phyloP scores from a whole-genome alignment of 2,113 vertebrate species.

The Pedionomus torquatus region DNA sequence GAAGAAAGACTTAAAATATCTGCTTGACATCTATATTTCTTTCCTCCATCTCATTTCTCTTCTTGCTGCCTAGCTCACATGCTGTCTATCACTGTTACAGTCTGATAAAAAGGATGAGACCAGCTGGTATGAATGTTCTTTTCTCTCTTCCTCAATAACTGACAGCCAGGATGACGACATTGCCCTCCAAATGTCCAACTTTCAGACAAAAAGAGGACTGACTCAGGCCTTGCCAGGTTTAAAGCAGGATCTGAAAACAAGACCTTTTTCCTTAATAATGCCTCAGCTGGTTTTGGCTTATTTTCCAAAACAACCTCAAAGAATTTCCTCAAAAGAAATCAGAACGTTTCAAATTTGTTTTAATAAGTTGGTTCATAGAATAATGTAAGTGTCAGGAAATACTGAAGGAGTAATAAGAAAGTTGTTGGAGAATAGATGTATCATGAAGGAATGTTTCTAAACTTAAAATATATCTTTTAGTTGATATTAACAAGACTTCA shows the following conservation, averaged over 20 bases:
- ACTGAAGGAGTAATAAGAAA: not conserved
- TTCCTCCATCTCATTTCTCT: not conserved
- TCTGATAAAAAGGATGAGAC: conserved; percentile 3
- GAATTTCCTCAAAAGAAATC: not conserved
- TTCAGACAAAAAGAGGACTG: not conserved
- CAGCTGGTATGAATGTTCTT: conserved; percentile 2
- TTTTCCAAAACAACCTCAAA: not conserved
- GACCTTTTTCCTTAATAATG: not conserved
- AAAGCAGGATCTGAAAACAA: not conserved
- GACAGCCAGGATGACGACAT: not conserved
- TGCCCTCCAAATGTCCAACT: not conserved
- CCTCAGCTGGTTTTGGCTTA: not conserved
- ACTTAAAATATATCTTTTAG: not conserved
- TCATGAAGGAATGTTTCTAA: not conserved
- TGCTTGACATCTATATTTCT: not conserved
- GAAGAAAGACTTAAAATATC: not conserved
- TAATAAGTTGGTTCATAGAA: not conserved
- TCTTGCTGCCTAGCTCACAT: not conserved
- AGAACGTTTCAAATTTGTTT: not conserved
- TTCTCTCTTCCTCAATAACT: not conserved
- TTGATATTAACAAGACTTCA: not conserved
- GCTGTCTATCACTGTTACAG: not conserved
- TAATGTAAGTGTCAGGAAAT: not conserved
- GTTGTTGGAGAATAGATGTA: not conserved
- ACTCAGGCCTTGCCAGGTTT: not conserved